Base-by-base conservation (phyloP, 2,113 vertebrate species). In the Vulpes vulpes region DNA sequence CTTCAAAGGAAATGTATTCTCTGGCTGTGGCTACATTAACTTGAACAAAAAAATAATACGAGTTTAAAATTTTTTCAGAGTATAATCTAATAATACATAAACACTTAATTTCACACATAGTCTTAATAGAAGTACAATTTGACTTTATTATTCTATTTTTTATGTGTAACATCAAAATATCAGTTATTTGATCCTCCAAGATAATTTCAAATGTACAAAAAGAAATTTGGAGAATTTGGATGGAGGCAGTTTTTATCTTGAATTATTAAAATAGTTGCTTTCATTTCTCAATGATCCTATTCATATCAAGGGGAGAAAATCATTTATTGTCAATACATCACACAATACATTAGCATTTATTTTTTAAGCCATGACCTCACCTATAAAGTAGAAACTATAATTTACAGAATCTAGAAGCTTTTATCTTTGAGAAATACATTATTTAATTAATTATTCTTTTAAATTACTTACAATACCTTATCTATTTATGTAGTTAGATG, bases 191-290 rank as follows among this genome's bases (percentile, higher is more conserved):
- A 3, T 82, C 11, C 23, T 82, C 67, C 57, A 64, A 83, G 27
- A 65, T 25, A 95, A 49, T 65, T 96, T 85, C 27, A 87, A 71
- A 78, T 38, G 25, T 19, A 88, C 27, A 83, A 65, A 76, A 74
- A 73, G 57, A 79, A 92, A 78, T 81, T 4, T 94, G 35, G 53
- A 78, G 27, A 96, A 71, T 89, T 92, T 83, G 23, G 9, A 57
- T 27, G 11, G 10, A 71, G 92, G 38, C 27, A 38, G 1, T 69
- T 93, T 92, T 74, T 74, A 88, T 79, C 49, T 64, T 62, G 16
- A 87, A 86, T 93, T 79, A 83, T 67, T 53, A 94, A 94, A 97
- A 92, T 78, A 89, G n/a, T 53, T 81, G 7, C 43, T 83, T 92
- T 92, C 19, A 74, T 51, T 94, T 95, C 16, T 90, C 51, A 22